These are phyloP conservation scores for Halcyon malimbica DNA, from an alignment of 2,113 vertebrate species.

Conservation along the genomic window DNA sequence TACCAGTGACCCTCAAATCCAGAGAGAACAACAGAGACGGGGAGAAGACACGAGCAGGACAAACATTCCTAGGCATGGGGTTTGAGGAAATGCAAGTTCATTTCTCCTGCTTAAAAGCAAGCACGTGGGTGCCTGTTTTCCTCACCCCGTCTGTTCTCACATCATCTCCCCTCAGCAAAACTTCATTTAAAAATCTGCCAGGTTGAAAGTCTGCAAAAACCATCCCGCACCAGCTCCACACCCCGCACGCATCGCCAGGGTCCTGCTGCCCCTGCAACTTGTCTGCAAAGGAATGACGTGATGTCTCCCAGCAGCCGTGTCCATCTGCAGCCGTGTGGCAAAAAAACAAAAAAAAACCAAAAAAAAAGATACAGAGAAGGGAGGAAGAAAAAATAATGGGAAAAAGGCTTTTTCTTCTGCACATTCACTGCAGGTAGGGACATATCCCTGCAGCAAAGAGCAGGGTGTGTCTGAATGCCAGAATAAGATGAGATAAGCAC, in stretches of 20 bases:
- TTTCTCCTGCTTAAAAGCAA: background rate
- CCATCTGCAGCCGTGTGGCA: background rate
- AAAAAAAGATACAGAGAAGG: background rate
- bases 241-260: background rate
- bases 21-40: background rate
- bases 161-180: background rate
- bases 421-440: background rate
- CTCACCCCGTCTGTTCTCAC: constrained; percentile 18
- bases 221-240: background rate
- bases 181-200: background rate
- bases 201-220: background rate
- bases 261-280: background rate
- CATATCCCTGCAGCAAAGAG: background rate
- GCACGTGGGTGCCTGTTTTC: background rate
- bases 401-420: background rate
- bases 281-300: background rate
- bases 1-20: background rate
- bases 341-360: background rate
- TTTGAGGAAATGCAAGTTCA: background rate
- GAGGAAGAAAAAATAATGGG: background rate
- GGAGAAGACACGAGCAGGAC: background rate
- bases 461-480: background rate
- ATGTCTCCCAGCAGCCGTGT: background rate
- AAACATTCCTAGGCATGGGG: background rate
- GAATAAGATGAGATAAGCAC: background rate